phyloP scores from a whole-genome alignment of 2,888 invertebrate species.

The Sthenelais limicola region DNA sequence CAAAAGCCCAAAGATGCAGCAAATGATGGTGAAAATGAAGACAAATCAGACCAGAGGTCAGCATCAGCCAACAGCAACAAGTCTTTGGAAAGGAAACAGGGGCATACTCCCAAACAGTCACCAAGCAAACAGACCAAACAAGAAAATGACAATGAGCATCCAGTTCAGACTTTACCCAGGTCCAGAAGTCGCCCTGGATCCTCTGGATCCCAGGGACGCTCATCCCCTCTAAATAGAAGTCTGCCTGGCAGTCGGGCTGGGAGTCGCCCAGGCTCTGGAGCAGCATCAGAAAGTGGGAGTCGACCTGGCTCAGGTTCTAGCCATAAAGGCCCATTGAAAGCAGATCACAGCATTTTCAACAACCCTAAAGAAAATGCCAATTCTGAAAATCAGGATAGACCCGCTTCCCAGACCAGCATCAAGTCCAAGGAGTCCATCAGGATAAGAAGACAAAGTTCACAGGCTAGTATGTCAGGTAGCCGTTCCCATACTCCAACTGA shows the following conservation, averaged over 20 bases:
- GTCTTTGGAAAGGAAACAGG: no score
- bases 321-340: constrained; percentile 23
- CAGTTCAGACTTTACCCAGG: no score
- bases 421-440: constrained; percentile 6
- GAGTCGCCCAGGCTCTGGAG: constrained; percentile 19
- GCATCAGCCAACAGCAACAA: no score
- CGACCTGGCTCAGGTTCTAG: constrained; percentile 20
- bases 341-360: background rate
- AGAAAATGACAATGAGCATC: background rate
- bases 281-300: constrained; percentile 4
- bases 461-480: no score
- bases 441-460: background rate
- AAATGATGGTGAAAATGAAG: no score
- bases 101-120: no score
- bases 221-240: no score
- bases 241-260: constrained; percentile 18
- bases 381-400: constrained; percentile 11
- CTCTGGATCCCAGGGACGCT: no score
- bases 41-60: no score
- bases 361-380: background rate
- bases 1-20: no score
- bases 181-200: no score
- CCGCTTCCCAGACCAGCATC: constrained; percentile 8
- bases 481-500: no score
- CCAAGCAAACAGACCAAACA: background rate